Evolutionary conservation across 2,113 vertebrate genomes (phyloP).

Genomic region (Melospiza melodia): DNA sequence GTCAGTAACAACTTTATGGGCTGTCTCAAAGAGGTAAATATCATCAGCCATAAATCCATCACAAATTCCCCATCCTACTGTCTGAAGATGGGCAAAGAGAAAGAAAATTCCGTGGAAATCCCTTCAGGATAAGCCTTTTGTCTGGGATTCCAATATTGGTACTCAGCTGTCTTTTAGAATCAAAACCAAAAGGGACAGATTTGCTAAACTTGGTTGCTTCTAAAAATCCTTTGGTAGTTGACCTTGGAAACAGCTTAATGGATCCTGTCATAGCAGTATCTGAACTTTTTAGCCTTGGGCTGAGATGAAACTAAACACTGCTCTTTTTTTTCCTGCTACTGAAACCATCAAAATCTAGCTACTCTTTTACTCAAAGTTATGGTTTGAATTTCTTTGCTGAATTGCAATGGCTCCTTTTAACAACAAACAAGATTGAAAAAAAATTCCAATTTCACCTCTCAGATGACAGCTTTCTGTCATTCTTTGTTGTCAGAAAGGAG

Average conservation of each 20-base stretch:
- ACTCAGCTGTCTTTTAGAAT: background rate
- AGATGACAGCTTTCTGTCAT: background rate
- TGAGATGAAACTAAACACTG: background rate
- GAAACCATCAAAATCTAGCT: background rate
- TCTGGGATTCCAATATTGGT: background rate
- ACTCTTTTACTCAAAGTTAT: background rate
- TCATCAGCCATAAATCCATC: slow-evolving; percentile 45
- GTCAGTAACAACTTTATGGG: background rate
- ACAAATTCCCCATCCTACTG: background rate
- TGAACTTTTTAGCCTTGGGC: background rate
- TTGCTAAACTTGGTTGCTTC: background rate
- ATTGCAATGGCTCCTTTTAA: background rate
- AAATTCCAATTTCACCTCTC: background rate
- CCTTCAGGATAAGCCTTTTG: background rate
- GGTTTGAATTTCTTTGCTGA: background rate
- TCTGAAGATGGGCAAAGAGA: background rate
- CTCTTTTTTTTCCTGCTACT: background rate
- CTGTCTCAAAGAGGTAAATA: slow-evolving; percentile 95
- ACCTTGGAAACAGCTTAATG: background rate
- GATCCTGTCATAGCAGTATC: background rate
- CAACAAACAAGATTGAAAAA: background rate
- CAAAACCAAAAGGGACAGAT: background rate
- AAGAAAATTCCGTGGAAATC: background rate
- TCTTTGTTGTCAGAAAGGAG: background rate
- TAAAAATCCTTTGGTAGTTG: background rate